Evolutionary conservation across 2,888 invertebrate species (phyloP), one percentile per base, ranked within the genome.

Genomic region (Volucella bombylans): DNA sequence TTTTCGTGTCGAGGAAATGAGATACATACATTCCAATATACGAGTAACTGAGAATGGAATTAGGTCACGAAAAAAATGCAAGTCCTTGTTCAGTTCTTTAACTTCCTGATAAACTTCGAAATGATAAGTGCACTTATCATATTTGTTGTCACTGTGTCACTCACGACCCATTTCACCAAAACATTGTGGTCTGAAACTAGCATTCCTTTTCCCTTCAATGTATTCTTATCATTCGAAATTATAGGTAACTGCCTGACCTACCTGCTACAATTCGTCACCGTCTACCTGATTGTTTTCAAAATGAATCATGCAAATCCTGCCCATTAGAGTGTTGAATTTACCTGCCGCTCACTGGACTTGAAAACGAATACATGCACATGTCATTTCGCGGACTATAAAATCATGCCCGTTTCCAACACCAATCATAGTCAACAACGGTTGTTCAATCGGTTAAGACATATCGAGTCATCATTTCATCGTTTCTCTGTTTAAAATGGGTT

Each of bases 231-330:
- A 31, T 6, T 31, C 31, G 6, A 31, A 31, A 1, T 31, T 31
- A 6, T 31, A 6, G 4, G 6, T 31, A 31, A 41, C 8, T 45
- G 38, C 43, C 14, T 67, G 23, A 2, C 23, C 23, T 31, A 43
- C 31, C 49, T 50, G 50, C 39, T n/a, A 64, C 52, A 69, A 54
- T 67, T 8, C 15, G 39, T 38, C 67, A 0, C n/a, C 43, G 15
- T 4, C 2, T 38, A 55, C 62, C 64, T 62, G 62, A 8, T 52
- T 72, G 38, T 65, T 59, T 67, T 79, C 15, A 1, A 41, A 39
- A 8, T 82, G 76, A 82, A 49, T 82, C 81, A 82, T 59, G 47
- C 39, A 23, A 82, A 77, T 77, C 65, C 65, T 62, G 54, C 54
- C 57, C 54, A 12, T 39, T 38, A 59, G 38, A 74, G 18, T 15